Evolutionary conservation across 2,888 invertebrate species (phyloP).

Genomic region (Alviniconcha strummeri): DNA sequence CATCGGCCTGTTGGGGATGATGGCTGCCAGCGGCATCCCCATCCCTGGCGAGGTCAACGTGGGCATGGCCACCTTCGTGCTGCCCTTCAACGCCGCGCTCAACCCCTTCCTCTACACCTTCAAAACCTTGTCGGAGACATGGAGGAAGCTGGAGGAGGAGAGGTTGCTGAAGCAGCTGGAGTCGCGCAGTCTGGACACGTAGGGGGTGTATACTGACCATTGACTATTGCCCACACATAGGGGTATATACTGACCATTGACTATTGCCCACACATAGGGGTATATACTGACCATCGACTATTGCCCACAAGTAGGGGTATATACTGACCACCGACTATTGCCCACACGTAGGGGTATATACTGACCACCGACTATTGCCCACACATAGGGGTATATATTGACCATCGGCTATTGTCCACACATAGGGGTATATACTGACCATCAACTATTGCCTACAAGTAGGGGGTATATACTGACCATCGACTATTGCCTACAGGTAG

Average conservation of each 20-base stretch:
- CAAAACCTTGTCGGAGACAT: slow-evolving; percentile 8
- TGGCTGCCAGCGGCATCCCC: slow-evolving; percentile 28
- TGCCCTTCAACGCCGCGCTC: slow-evolving; percentile 18
- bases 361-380: no score
- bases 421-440: no score
- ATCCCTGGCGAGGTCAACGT: slow-evolving; percentile 29
- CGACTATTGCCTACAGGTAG: no score
- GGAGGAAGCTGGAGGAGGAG: slow-evolving; percentile 10
- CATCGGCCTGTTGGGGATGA: slow-evolving; percentile 36
- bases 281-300: no score
- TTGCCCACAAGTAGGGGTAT: no score
- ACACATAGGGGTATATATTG: no score
- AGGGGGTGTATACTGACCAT: slow-evolving; percentile 42
- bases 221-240: slow-evolving; percentile 75
- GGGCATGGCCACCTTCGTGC: slow-evolving; percentile 21
- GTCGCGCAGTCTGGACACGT: neutral
- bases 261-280: neutral
- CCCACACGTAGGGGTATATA: no score
- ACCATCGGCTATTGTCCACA: no score
- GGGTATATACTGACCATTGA: slow-evolving; percentile 75
- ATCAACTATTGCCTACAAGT: no score
- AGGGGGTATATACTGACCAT: no score
- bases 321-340: no score
- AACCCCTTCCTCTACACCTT: slow-evolving; percentile 21
- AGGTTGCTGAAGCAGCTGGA: slow-evolving; percentile 8